Conservation (phyloP, 2,888 invertebrate genomes). For the Julus scanicus region DNA sequence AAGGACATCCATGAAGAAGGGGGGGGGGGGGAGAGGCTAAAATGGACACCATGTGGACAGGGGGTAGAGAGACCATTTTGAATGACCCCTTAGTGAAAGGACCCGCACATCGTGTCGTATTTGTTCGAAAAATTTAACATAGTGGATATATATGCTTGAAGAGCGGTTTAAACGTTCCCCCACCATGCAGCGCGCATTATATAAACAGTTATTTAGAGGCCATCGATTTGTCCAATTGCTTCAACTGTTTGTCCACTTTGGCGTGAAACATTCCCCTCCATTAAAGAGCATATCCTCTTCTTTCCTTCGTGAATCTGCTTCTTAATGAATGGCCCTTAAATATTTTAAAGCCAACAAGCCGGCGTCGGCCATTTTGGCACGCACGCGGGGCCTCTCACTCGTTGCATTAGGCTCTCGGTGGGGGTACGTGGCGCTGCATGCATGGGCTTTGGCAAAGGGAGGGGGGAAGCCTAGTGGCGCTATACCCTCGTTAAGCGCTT, state of each 20-base stretch:
- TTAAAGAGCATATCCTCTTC: not conserved
- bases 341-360: not conserved
- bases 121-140: too few species aligned
- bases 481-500: constrained; percentile 32
- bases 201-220: constrained; percentile 3
- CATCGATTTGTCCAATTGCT: not conserved
- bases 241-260: not conserved
- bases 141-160: too few species aligned
- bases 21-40: too few species aligned
- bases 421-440: constrained; percentile 9
- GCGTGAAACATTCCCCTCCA: not conserved
- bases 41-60: too few species aligned
- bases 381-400: constrained; percentile 2
- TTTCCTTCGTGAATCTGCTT: not conserved
- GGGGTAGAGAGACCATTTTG: too few species aligned
- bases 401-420: not conserved
- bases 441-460: not conserved
- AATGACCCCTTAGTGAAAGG: too few species aligned
- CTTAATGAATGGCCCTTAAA: not conserved
- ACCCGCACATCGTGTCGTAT: too few species aligned
- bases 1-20: too few species aligned
- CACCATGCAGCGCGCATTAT: not conserved
- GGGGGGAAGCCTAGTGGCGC: not conserved
- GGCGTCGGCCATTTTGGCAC: constrained; percentile 11
- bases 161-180: not conserved